Evolutionary conservation across 2,888 invertebrate species (phyloP).

Genomic region (Microchrysa polita): DNA sequence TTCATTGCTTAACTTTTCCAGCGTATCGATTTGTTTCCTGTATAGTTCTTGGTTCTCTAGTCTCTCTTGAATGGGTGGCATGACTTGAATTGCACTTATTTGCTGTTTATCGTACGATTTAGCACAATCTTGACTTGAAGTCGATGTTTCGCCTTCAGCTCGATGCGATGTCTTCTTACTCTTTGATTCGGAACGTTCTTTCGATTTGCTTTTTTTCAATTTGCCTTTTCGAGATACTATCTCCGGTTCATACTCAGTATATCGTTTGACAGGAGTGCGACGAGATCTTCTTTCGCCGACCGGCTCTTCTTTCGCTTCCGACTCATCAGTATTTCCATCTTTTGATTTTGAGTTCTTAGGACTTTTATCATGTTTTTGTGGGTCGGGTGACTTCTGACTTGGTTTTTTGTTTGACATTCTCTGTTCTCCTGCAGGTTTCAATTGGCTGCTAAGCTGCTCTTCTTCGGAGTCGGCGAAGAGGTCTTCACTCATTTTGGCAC

Average conservation of each 20-base stretch:
- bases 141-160: not conserved
- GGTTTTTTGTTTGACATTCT: not conserved
- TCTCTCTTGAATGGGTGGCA: slow-evolving; percentile 27
- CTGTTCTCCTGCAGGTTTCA: not conserved
- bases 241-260: not conserved
- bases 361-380: not conserved
- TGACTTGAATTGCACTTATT: not conserved
- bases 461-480: slow-evolving; percentile 45
- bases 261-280: not conserved
- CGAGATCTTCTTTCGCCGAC: not conserved
- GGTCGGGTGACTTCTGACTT: not conserved
- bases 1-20: slow-evolving; percentile 8
- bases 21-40: slow-evolving; percentile 4
- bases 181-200: slow-evolving; percentile 2
- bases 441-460: not conserved
- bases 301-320: not conserved
- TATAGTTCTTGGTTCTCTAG: slow-evolving; percentile 31
- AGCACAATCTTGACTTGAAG: not conserved
- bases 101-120: not conserved
- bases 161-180: not conserved
- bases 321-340: not conserved
- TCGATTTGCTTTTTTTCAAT: not conserved
- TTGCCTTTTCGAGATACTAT: not conserved
- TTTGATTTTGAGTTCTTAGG: not conserved
- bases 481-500: slow-evolving; percentile 38